Conservation (phyloP, 2,113 vertebrate species). For the Anoplopoma fimbria region DNA sequence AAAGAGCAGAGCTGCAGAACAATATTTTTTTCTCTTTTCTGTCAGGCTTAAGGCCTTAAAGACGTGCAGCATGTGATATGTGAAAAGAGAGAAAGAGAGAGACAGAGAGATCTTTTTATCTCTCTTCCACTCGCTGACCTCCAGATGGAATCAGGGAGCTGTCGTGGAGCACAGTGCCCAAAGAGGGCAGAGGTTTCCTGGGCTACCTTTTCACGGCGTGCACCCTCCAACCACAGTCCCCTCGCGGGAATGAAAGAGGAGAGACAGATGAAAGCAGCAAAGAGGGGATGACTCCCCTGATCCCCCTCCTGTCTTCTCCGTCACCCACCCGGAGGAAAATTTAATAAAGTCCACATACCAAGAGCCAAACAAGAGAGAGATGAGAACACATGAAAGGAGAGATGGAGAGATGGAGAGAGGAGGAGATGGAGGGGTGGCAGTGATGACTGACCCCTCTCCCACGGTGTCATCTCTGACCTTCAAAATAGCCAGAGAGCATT, state of each 20-base stretch:
- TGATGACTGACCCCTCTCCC: conserved; percentile 81
- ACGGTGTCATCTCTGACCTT: conserved; percentile 77
- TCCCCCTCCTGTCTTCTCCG: conserved; percentile 74
- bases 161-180: conserved; percentile 50
- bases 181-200: conserved; percentile 61
- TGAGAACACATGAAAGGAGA: conserved; percentile 79
- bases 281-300: conserved; percentile 74
- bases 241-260: conserved; percentile 72
- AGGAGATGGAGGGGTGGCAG: conserved; percentile 63
- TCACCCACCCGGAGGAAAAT: conserved; percentile 81
- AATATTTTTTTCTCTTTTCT: conserved; percentile 38
- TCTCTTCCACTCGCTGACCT: conserved; percentile 62
- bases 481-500: conserved; percentile 63
- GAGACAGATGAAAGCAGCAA: conserved; percentile 77
- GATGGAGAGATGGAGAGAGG: conserved; percentile 66
- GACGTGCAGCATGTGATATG: conserved; percentile 29
- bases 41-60: conserved; percentile 24
- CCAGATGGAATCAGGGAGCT: conserved; percentile 69
- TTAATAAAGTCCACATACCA: conserved; percentile 84
- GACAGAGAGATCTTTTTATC: conserved; percentile 32
- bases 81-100: conserved; percentile 27
- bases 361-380: conserved; percentile 74
- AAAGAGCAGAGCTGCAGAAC: conserved; percentile 21
- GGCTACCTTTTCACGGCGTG: conserved; percentile 66
- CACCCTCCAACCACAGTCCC: conserved; percentile 65